phyloP scores from a whole-genome alignment of 2,113 vertebrate species.

The Ovibos moschatus region DNA sequence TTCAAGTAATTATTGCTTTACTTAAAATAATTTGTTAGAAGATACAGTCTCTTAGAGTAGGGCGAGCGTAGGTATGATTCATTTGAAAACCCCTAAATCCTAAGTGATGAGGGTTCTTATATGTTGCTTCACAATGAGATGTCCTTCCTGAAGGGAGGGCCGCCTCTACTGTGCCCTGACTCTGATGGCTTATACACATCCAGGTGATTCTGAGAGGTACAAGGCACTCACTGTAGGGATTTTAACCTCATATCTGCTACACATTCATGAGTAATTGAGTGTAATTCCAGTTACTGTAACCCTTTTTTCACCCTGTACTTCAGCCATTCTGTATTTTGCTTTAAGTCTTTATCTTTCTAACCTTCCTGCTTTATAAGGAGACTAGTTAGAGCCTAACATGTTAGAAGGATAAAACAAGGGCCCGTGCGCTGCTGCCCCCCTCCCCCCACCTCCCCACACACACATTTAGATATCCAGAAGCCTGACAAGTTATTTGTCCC shows the following conservation, averaged over 20 bases:
- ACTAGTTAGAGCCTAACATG: background rate
- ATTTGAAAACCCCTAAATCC: background rate
- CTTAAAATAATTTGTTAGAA: slow-evolving; percentile 21
- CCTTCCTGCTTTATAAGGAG: background rate
- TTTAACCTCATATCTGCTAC: background rate
- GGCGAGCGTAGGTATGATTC: background rate
- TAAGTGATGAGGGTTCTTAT: background rate
- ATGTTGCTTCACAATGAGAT: background rate
- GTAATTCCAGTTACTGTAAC: background rate
- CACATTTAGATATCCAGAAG: background rate
- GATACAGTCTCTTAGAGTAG: background rate
- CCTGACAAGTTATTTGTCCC: background rate
- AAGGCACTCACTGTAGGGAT: background rate
- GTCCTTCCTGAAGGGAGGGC: background rate
- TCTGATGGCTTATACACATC: background rate
- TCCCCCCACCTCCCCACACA: fast-evolving
- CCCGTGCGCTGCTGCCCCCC: fast-evolving
- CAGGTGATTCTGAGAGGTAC: background rate
- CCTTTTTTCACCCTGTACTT: background rate
- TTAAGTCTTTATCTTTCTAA: background rate
- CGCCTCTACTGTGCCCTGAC: background rate
- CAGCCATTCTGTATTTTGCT: background rate
- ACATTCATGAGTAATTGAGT: background rate
- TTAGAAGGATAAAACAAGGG: background rate
- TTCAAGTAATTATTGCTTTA: background rate